These are phyloP conservation scores for Drosophila mettleri DNA, from an alignment of 2,888 invertebrate genomes.

Conservation along the genomic window DNA sequence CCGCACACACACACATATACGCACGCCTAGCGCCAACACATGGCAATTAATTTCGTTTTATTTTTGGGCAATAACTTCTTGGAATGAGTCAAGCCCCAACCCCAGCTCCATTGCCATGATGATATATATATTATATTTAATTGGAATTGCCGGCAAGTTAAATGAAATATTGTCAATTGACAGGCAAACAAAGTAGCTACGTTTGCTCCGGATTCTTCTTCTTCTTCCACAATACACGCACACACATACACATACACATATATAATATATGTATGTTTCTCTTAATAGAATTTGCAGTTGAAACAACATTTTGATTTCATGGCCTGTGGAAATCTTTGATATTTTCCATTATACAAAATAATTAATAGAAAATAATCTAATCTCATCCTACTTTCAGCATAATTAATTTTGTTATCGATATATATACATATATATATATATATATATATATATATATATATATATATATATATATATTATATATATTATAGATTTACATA, in stretches of 20 bases:
- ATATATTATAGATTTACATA: background rate
- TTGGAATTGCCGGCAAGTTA: constrained; percentile 40
- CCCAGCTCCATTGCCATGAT: constrained; percentile 26
- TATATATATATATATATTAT: background rate
- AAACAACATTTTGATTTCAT: background rate
- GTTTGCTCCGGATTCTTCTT: background rate
- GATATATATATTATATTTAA: constrained; percentile 22
- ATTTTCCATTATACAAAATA: background rate
- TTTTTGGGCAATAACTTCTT: constrained; percentile 40
- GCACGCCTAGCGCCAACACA: constrained; percentile 11
- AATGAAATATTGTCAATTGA: constrained; percentile 41
- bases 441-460: background rate
- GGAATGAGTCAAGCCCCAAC: constrained; percentile 13
- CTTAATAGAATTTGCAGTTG: constrained; percentile 17
- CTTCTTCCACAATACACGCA: background rate
- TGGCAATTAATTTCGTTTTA: constrained; percentile 62
- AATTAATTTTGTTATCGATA: background rate
- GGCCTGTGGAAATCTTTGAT: background rate
- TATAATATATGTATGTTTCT: background rate
- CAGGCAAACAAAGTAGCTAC: constrained; percentile 6
- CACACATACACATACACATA: background rate
- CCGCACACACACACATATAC: background rate
- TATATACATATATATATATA: background rate
- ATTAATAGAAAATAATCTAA: constrained; percentile 4
- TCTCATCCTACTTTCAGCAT: too few relatives aligned